Base-by-base conservation (phyloP, 2,888 invertebrate species). In the Pemphredon lugubris region DNA sequence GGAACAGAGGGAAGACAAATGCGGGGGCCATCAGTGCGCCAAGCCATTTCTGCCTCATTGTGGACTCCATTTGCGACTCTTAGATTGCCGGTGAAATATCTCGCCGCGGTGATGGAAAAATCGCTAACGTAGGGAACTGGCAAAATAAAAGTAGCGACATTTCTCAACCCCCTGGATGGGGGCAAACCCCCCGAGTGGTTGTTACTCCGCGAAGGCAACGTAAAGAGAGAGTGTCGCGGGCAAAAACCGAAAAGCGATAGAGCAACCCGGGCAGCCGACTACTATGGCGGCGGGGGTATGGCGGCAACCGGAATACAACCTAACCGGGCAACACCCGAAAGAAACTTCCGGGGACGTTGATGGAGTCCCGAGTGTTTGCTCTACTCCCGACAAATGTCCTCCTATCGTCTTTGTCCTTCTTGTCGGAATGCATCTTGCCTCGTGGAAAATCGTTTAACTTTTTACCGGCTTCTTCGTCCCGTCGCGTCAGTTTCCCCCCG, bases 51-150 rank as follows among this genome's bases (percentile, higher is more conserved):
- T 88, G 88, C 84, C 86, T 88, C 89, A 89, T 89, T 89, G 87
- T 88, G 87, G 86, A 87, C 89, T 88, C 89, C 89, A 89, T 89
- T 89, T 88, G 87, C 86, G 89, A 88, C 88, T 89, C 88, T 89
- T 88, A 88, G 88, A 88, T 89, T 88, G 87, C 84, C 81, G 81
- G 87, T 88, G 88, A 89, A 89, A 89, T 88, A 89, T 88, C 86
- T 84, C 69, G 79, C 83, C 81, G 83, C 81, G 86, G 84, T 86
- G 89, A 89, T 89, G 87, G 88, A 89, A 89, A 89, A 89, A 88
- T 89, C 88, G 89, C 88, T 86, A 86, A 85, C 86, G 86, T 77
- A 84, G 86, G 84, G 82, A 84, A 83, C 86, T 82, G 84, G 87
- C 84, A 83, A 89, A 88, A 89, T 88, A 89, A 88, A 88, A 87